phyloP scores from a whole-genome alignment of 2,797 vertebrate species.

The Momotus momota region DNA sequence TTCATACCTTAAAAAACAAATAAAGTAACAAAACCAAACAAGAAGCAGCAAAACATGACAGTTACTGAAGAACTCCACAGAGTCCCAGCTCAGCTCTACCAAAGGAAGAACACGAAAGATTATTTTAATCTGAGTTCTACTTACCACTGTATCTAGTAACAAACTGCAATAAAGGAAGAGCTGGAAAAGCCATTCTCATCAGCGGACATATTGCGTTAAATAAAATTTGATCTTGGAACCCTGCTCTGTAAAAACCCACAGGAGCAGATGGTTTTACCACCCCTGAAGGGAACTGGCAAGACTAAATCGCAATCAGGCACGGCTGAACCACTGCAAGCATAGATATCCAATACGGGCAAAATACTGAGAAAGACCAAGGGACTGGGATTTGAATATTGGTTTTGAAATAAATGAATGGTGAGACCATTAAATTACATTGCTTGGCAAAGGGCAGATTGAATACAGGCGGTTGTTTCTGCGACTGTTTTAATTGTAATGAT shows the following conservation, averaged over 20 bases:
- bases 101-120: constrained; percentile 24
- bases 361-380: background rate
- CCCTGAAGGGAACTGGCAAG: constrained; percentile 63
- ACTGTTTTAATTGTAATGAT: background rate
- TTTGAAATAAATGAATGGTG: background rate
- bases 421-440: background rate
- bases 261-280: constrained; percentile 60
- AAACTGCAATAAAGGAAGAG: constrained; percentile 36
- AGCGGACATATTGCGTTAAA: constrained; percentile 48
- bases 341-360: background rate
- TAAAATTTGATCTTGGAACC: constrained; percentile 58
- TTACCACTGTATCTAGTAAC: constrained; percentile 41
- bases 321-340: background rate
- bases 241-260: constrained; percentile 50
- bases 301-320: background rate
- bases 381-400: background rate
- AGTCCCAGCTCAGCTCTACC: background rate
- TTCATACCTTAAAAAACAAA: background rate
- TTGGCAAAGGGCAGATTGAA: background rate
- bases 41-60: background rate
- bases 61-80: background rate
- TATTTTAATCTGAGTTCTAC: constrained; percentile 51
- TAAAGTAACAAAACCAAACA: background rate
- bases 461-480: background rate
- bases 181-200: constrained; percentile 50